Evolutionary conservation across 2,797 vertebrate genomes (phyloP).

Genomic region (Silurus lanzhouensis): DNA sequence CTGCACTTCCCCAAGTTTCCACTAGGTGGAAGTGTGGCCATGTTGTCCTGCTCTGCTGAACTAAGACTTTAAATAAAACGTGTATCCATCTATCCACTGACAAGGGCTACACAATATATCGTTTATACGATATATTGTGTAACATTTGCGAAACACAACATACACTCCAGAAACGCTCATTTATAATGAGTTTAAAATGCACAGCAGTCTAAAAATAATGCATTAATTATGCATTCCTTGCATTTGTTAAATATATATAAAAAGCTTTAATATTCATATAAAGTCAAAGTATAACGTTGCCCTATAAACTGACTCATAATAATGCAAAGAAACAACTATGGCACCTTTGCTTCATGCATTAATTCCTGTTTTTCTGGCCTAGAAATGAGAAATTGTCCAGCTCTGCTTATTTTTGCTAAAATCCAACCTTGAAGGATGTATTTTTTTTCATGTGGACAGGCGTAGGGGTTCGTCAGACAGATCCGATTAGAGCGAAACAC

Average conservation of each 20-base stretch:
- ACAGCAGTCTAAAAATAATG: too few relatives aligned
- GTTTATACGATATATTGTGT: too few relatives aligned
- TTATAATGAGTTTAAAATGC: not conserved
- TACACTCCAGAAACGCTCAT: not conserved
- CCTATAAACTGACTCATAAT: not conserved
- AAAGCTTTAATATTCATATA: not conserved
- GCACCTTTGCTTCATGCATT: not conserved
- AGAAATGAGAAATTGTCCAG: not conserved
- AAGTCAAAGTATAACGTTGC: not conserved
- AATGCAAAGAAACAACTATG: not conserved
- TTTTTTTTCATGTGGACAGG: not conserved
- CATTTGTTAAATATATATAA: not conserved
- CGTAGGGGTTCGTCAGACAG: not conserved
- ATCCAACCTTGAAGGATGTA: not conserved
- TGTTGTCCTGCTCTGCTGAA: not conserved
- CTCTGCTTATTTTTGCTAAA: not conserved
- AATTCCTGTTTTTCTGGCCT: not conserved
- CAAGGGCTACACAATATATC: not conserved
- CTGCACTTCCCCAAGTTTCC: not conserved
- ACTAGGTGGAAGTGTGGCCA: slow-evolving; percentile 55
- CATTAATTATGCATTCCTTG: not conserved
- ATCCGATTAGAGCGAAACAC: not conserved
- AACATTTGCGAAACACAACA: not conserved
- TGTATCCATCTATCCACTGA: too few relatives aligned
- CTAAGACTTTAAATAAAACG: not conserved